Evolutionary conservation across 1,140 invertebrate species (phyloP).

Genomic region (Schmidtea mediterranea): DNA sequence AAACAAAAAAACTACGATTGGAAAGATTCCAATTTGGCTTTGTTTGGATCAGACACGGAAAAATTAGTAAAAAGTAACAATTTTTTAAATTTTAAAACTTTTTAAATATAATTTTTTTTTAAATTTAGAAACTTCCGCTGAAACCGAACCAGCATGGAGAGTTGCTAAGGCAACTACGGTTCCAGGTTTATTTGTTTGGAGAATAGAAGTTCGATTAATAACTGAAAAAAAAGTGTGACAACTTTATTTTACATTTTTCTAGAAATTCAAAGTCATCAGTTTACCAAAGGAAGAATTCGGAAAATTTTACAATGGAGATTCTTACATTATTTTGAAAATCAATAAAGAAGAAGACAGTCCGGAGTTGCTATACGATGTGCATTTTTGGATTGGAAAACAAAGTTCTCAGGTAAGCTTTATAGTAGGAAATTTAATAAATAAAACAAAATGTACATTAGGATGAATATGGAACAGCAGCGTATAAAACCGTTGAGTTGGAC

Average conservation of each 20-base stretch:
- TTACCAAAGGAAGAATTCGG: background rate
- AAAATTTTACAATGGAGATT: constrained; percentile 45
- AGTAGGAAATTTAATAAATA: too few relatives aligned
- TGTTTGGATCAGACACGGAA: constrained; percentile 19
- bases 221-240: constrained; percentile 15
- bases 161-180: background rate
- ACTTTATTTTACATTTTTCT: constrained; percentile 11
- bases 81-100: constrained; percentile 1
- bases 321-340: constrained; percentile 37
- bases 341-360: constrained; percentile 6
- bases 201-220: constrained; percentile 9
- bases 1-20: constrained; percentile 22
- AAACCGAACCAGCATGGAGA: constrained; percentile 1
- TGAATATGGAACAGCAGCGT: constrained; percentile 48
- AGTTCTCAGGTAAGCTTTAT: constrained; percentile 15
- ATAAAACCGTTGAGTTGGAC: constrained; percentile 57
- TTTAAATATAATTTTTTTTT: background rate
- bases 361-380: constrained; percentile 12
- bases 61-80: constrained; percentile 20
- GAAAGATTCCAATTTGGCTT: constrained; percentile 20
- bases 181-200: background rate
- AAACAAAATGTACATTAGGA: constrained; percentile 24
- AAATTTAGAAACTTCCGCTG: background rate
- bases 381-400: constrained; percentile 24
- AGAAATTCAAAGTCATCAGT: background rate